Evolutionary conservation across 2,113 vertebrate species (phyloP).

Genomic region (Hipposideros armiger): DNA sequence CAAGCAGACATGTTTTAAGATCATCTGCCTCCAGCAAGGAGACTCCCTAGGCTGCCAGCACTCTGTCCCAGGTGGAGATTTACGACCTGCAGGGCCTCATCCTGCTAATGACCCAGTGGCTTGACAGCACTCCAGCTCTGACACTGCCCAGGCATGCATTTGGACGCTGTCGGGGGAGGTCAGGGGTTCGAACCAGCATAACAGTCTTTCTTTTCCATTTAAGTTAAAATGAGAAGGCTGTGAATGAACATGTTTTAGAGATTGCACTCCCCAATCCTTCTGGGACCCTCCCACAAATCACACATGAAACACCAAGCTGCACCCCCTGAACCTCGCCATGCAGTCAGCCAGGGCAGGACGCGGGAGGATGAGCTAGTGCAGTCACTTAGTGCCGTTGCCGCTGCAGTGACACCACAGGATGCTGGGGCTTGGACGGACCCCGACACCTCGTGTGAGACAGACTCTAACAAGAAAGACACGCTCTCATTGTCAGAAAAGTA

Average conservation of each 20-base stretch:
- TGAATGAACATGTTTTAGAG: background rate
- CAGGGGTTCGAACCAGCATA: background rate
- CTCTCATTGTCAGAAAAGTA: background rate
- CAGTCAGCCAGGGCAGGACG: background rate
- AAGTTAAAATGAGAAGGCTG: background rate
- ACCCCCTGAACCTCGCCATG: too few relatives aligned
- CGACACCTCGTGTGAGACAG: background rate
- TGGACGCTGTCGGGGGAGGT: background rate
- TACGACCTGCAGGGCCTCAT: background rate
- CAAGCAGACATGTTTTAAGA: background rate
- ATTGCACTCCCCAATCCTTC: background rate
- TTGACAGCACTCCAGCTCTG: background rate
- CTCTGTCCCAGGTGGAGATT: background rate
- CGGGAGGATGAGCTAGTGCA: background rate
- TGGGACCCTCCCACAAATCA: background rate
- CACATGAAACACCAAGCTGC: background rate
- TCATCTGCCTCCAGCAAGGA: background rate
- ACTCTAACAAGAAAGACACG: background rate
- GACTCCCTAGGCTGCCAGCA: background rate
- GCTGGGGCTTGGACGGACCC: background rate
- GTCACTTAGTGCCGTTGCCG: background rate
- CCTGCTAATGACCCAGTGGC: background rate
- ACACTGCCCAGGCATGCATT: background rate
- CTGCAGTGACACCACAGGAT: background rate
- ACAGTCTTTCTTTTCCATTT: background rate